Base-by-base conservation (phyloP, 2,888 invertebrate species). In the Lochmaea capreae region DNA sequence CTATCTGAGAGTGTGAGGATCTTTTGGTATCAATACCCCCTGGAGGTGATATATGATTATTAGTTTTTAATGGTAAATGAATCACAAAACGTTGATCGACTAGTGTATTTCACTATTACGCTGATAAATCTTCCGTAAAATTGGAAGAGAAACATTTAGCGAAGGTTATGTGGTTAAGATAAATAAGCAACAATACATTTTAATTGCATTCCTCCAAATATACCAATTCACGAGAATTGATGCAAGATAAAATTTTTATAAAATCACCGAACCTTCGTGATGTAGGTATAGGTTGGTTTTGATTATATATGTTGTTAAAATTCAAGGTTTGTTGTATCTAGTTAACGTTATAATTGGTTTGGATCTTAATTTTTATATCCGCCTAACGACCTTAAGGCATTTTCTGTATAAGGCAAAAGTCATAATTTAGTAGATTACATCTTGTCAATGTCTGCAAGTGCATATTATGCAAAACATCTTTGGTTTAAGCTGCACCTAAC, bases 391-490 rank as follows among this genome's bases (percentile, higher is more conserved):
- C 59, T 57, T 59, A 61, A 61, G 73, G 70, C 75, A 70, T 65
- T 67, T 33, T 43, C 62, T 71, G 65, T 67, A 71, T 71, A 71
- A 67, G 67, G 71, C 68, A 73, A 71, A 76, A 73, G 71, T 76
- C 71, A 71, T 73, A 76, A 76, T 76, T 76, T 76, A 59, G 71
- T 63, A 73, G 76, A 76, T 76, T 76, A 71, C 73, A 76, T 76
- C 76, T 76, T 65, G 73, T 71, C 73, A 71, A 73, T 75, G 75
- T 72, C 65, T 69, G 61, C 63, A 73, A 67, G 70, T 73, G 71
- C 71, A 71, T 73, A 73, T 73, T 76, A 76, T 76, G 76, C 73
- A 73, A 76, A 76, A 76, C 73, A 76, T 76, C 76, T 76, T 66
- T 71, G 63, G 73, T 58, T 72, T 68, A 42, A 49, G 73, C 76